Evolutionary conservation across 2,113 vertebrate genomes (phyloP), one percentile per base, ranked within the genome.

Genomic region (Delphinapterus leucas): DNA sequence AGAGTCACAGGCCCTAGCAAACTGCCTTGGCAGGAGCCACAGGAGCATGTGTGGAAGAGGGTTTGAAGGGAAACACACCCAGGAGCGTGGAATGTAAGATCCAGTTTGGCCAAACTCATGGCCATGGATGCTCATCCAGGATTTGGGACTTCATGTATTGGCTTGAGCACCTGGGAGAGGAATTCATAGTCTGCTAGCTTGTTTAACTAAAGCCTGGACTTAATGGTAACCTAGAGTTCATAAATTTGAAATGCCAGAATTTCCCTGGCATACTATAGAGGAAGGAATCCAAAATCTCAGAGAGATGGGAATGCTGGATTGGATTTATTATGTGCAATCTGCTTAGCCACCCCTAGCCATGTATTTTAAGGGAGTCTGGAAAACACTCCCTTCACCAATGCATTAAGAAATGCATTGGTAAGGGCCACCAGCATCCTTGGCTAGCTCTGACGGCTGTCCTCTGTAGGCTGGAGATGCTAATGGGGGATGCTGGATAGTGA

Each of bases 161-260:
- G 89, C 87, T 83, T 8, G 1, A 71, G 38, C 60, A 58, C 77
- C 83, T 65, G 87, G 68, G 41, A 89, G 36, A 74, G 73, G 79
- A 44, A 31, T 41, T 49, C 58, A 83, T 79, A 87, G 74, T 68
- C 73, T 47, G 26, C 65, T 55, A 41, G 23, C 26, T 25, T 84
- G 55, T 58, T 82, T 97, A 87, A 95, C 97, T 96, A 94, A 96
- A 88, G 60, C 65, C 38, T 74, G 28, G 71, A 67, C 49, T 92
- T 94, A 89, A 33, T 95, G 67, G 87, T 80, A 91, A 74, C 68
- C 87, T 63, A 65, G 58, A 73, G 68, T 67, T 88, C 96, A 92
- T 74, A 80, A 97, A 53, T 65, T 65, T 76, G 49, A 95, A 82
- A 92, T 96, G 83, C 92, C 90, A 97, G 74, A 44, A 88, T 21